Evolutionary conservation across 2,113 vertebrate species (phyloP).

Genomic region (Megaleporinus macrocephalus): DNA sequence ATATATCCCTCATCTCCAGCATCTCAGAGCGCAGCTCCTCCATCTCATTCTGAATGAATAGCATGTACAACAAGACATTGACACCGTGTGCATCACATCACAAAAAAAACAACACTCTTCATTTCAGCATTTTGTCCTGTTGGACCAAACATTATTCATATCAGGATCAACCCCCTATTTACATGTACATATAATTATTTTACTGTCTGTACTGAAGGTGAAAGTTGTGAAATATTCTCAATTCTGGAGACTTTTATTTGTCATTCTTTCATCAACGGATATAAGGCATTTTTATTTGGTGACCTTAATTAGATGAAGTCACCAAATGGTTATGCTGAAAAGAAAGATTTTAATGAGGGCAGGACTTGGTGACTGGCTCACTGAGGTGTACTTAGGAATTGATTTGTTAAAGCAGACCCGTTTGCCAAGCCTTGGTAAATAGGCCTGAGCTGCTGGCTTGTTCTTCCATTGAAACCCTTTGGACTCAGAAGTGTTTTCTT

Average conservation of each 20-base stretch:
- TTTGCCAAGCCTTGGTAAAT: background rate
- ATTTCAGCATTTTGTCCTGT: too few species aligned
- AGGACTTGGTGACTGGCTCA: background rate
- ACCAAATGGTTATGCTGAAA: background rate
- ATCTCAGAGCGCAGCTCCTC: constrained; percentile 97
- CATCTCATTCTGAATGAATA: constrained; percentile 86
- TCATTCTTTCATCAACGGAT: background rate
- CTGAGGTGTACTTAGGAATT: background rate
- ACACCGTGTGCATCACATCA: background rate
- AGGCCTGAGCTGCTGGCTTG: background rate
- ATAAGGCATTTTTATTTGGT: background rate
- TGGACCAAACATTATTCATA: too few species aligned
- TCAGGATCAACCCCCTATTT: too few species aligned
- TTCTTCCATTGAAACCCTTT: constrained; percentile 10
- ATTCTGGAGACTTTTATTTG: background rate
- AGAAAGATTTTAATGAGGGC: background rate
- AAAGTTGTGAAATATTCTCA: background rate
- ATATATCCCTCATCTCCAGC: constrained; percentile 96
- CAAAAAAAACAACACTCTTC: too few species aligned
- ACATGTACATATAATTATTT: too few species aligned
- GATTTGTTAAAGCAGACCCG: background rate
- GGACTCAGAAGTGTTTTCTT: background rate
- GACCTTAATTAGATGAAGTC: too few species aligned
- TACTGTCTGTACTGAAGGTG: too few species aligned
- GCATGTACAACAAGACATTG: background rate